Evolutionary conservation across 2,113 vertebrate species (phyloP), one percentile per base, ranked within the genome.

Genomic region (Notechis scutatus): DNA sequence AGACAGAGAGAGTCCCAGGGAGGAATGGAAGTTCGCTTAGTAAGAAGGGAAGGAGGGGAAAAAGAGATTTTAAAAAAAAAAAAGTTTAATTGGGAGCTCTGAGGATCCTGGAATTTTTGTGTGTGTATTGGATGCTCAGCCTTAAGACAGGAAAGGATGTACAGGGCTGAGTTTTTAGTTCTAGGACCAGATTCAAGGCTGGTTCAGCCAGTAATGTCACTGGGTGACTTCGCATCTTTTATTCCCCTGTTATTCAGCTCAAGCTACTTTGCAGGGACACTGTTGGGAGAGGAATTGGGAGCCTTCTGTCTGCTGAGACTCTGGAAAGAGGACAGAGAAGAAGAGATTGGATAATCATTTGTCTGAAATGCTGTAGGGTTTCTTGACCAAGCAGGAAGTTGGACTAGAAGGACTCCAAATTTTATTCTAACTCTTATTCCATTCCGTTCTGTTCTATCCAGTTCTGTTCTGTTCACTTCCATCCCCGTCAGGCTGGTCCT

Each of bases 1-100:
- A 59, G 18, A 24, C 55, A 5, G 24, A 34, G 57, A 14, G 21
- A 91, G 90, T 90, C 55, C 57, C 11, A 5, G 74, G 50, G 90
- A 56, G 88, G 96, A 96, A 89, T 96, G 87, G 57, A 64, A 57
- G 45, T 89, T 94, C 94, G 85, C 61, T 20, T 50, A 86, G 96
- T 96, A 94, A 90, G 87, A 3, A 5, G 26, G 29, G 20, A 0
- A 50, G 47, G 8, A 7, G 7, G 10, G 20, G 14, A 7, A 9
- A 0, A 4, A 21, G 4, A 64, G 10, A 29, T 29, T 50, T 47
- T 47, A 14, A 74, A 59, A 91, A 93, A 92, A 88, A n/a, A n/a
- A n/a, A n/a, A n/a, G 47, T 34, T 90, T n/a, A 74, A 74, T 18
- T 34, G 5, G 42, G 42, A 74, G 24, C 20, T 55, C 52, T 50